Base-by-base conservation (phyloP, 2,888 invertebrate genomes). In the Clistopyga incitator region DNA sequence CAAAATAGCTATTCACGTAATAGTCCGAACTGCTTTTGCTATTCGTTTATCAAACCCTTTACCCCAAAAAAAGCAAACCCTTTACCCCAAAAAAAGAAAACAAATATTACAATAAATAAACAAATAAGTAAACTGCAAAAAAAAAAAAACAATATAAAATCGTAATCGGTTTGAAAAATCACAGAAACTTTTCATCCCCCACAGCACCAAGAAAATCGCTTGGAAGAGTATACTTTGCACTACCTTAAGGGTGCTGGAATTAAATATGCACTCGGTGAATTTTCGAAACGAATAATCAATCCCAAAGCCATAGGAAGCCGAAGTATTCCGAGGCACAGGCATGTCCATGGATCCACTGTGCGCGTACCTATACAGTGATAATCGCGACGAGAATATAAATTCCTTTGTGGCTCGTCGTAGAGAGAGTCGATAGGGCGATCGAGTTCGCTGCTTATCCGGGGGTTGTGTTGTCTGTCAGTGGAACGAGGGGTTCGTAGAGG, bases 361-460 rank as follows among this genome's bases (percentile, higher is more conserved):
- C 65, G 64, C 64, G 64, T 42, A 64, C 38, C 18, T 42, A 42
- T 64, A 64, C 38, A 38, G 10, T 56, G 20, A 67, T 15, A 38
- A 67, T 20, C 59, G 34, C 23, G 45, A 20, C 45, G 61, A 45
- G 65, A 77, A 80, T 72, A 77, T 77, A 68, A 80, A 80, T 83
- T 83, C 76, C 76, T 83, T 79, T 77, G 79, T 83, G 61, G 72
- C 76, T 23, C 25, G 61, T 45, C 34, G 45, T 54, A 64, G 8
- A 15, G 34, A 23, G 59, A 59, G 52, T 23, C 71, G 65, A 65
- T 45, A 70, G 76, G 6, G 38, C 38, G 61, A 61, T 61, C 61
- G 38, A 64, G 38, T 64, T 61, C n/a, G 38, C 61, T 20, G 64
- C 38, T 70, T 70, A 72, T 79, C 70, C 70, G 76, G 71, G 81